phyloP scores from a whole-genome alignment of 1,140 invertebrate species.

The Drosophila sp. region DNA sequence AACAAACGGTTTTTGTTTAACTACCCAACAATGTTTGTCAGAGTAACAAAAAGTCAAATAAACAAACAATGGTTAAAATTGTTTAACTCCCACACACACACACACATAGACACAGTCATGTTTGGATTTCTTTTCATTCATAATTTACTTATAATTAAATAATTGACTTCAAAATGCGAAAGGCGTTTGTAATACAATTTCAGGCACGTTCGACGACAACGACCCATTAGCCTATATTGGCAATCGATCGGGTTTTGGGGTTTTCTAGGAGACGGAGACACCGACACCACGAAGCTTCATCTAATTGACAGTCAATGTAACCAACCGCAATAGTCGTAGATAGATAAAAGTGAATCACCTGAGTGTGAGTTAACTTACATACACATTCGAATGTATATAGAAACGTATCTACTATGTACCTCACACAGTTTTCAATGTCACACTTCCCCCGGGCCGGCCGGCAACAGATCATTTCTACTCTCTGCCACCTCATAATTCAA shows the following conservation, averaged over 20 bases:
- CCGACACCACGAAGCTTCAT: constrained; percentile 24
- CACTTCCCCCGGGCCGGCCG: constrained; percentile 33
- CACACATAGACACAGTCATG: constrained; percentile 21
- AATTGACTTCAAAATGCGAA: constrained; percentile 64
- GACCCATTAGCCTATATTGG: constrained; percentile 67
- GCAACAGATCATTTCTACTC: constrained; percentile 37
- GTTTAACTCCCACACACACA: constrained; percentile 44
- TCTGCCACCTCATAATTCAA: constrained; percentile 44
- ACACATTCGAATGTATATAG: constrained; percentile 2
- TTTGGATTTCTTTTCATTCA: constrained; percentile 18
- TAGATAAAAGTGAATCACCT: constrained; percentile 38
- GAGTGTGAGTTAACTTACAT: constrained; percentile 24
- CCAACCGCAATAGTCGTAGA: constrained; percentile 58
- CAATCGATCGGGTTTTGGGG: constrained; percentile 31
- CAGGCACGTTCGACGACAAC: constrained; percentile 57
- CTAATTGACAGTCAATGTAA: constrained; percentile 48
- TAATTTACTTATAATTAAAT: constrained; percentile 69
- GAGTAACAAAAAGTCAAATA: constrained; percentile 33
- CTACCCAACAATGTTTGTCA: constrained; percentile 43
- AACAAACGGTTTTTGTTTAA: constrained; percentile 54
- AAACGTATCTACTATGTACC: constrained; percentile 5
- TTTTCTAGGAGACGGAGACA: constrained; percentile 38
- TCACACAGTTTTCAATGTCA: constrained; percentile 13
- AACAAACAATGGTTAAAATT: constrained; percentile 34
- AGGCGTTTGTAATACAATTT: constrained; percentile 50